Conservation (phyloP, 2,888 invertebrate genomes). For the Calliopum simillimum region DNA sequence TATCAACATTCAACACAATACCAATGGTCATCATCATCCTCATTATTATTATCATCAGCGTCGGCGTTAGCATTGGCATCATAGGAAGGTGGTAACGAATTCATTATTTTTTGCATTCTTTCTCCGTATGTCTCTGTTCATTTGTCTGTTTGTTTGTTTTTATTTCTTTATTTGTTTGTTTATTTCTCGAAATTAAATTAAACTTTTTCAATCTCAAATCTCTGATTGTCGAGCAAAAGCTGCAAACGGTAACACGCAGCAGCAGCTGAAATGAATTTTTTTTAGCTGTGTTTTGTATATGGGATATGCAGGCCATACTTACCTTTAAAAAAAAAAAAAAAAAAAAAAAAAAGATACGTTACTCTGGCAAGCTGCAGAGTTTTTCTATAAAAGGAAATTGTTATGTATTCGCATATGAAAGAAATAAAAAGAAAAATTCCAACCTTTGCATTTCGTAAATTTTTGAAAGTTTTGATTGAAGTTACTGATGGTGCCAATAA, state of each 20-base stretch:
- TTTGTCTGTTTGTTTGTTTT: slow-evolving; percentile 22
- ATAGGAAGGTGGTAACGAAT: slow-evolving; percentile 34
- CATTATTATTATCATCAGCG: too few species aligned
- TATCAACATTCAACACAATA: background rate
- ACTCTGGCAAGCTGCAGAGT: too few species aligned
- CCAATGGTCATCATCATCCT: background rate
- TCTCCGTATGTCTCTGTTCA: slow-evolving; percentile 4
- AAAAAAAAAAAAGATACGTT: too few species aligned
- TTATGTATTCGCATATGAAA: too few species aligned
- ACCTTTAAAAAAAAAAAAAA: too few species aligned
- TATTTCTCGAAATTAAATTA: slow-evolving; percentile 46
- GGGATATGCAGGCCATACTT: too few species aligned
- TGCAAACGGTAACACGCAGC: too few species aligned
- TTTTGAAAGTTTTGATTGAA: slow-evolving; percentile 24
- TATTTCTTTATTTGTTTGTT: slow-evolving; percentile 46
- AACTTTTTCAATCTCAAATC: slow-evolving; percentile 52
- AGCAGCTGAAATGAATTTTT: too few species aligned
- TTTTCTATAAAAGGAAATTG: too few species aligned
- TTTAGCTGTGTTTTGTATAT: too few species aligned
- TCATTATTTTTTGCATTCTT: slow-evolving; percentile 31
- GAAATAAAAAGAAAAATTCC: background rate
- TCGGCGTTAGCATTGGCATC: background rate
- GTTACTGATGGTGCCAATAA: background rate
- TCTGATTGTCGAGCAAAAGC: slow-evolving; percentile 42
- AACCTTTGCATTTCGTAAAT: slow-evolving; percentile 4